These are phyloP conservation scores for Cataglyphis altisquamis DNA, from an alignment of 2,888 invertebrate species.

Conservation along the genomic window DNA sequence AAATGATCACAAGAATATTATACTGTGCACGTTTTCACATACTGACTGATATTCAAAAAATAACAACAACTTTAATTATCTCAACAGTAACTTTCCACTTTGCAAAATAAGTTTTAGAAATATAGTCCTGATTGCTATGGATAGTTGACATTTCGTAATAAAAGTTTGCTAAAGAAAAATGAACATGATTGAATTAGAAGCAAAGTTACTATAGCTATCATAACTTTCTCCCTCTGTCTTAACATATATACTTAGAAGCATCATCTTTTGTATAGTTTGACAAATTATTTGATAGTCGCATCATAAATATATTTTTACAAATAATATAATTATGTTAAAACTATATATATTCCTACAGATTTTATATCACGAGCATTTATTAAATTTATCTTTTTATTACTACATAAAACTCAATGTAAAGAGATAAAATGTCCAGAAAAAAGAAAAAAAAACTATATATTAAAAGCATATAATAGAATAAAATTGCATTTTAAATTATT, in stretches of 20 bases:
- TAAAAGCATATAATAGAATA: background rate
- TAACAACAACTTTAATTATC: conserved; percentile 31
- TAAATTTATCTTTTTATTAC: background rate
- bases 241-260: background rate
- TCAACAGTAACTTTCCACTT: conserved; percentile 10
- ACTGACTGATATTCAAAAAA: conserved; percentile 4
- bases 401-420: background rate
- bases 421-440: background rate
- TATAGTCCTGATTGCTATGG: conserved; percentile 1
- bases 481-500: background rate
- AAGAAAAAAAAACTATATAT: background rate
- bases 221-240: conserved; percentile 2
- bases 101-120: background rate
- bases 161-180: background rate
- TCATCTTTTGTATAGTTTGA: background rate
- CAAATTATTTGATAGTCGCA: background rate
- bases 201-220: conserved; percentile 4
- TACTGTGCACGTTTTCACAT: conserved; percentile 8
- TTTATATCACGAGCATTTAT: background rate
- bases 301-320: background rate
- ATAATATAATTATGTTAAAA: background rate
- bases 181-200: background rate
- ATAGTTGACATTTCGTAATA: conserved; percentile 24
- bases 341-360: background rate
- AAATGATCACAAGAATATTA: background rate